phyloP scores from a whole-genome alignment of 1,140 invertebrate species.

The Lysiphlebus fabarum region DNA sequence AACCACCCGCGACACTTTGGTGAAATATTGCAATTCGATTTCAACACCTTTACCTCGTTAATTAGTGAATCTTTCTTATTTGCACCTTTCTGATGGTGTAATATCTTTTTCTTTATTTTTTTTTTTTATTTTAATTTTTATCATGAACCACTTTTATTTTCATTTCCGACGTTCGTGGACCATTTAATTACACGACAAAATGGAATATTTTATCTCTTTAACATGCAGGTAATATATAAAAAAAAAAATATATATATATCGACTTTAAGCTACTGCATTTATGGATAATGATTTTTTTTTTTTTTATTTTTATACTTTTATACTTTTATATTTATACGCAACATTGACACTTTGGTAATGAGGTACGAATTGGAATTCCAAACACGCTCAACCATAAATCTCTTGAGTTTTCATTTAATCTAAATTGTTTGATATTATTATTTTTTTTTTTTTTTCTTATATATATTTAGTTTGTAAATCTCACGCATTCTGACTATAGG shows the following conservation, averaged over 20 bases:
- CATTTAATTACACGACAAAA: slow-evolving; percentile 33
- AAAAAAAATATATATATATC: not conserved
- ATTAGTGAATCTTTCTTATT: slow-evolving; percentile 34
- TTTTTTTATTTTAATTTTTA: slow-evolving; percentile 32
- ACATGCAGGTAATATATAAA: not conserved
- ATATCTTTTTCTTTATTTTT: slow-evolving; percentile 21
- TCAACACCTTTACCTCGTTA: slow-evolving; percentile 46
- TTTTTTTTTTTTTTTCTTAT: too few species aligned
- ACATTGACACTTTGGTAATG: too few species aligned
- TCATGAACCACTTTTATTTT: slow-evolving; percentile 1
- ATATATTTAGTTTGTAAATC: too few species aligned
- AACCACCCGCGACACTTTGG: slow-evolving; percentile 19
- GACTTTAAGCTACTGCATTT: slow-evolving; percentile 21
- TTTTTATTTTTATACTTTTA: too few species aligned
- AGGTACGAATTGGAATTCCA: too few species aligned
- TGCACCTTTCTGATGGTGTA: not conserved
- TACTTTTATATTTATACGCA: too few species aligned
- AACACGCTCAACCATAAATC: too few species aligned
- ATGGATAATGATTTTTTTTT: too few species aligned
- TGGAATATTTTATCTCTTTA: too few species aligned
- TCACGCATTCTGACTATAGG: slow-evolving; percentile 40
- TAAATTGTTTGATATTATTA: too few species aligned
- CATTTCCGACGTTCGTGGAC: slow-evolving; percentile 26
- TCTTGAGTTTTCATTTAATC: too few species aligned
- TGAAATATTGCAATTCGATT: slow-evolving; percentile 50